Evolutionary conservation across 2,888 invertebrate genomes (phyloP).

Genomic region (Drosophila acutilabella): DNA sequence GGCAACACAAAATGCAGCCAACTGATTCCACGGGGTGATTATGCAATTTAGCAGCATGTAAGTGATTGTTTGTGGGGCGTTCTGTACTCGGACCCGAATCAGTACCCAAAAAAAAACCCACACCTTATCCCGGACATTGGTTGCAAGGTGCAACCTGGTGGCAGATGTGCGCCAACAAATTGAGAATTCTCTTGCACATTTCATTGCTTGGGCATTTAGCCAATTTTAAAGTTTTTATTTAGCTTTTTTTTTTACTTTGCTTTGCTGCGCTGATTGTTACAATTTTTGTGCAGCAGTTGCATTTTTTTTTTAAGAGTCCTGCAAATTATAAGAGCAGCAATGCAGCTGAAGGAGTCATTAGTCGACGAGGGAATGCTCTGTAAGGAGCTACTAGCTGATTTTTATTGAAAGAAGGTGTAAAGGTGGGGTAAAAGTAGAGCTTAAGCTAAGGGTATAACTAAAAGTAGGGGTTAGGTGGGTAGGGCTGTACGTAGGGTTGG

Average conservation of each 20-base stretch:
- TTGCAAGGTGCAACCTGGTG: conserved; percentile 70
- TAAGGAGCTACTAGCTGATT: neutral
- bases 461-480: no score
- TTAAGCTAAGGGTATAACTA: no score
- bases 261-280: conserved; percentile 73
- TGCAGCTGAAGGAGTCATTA: neutral
- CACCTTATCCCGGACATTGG: conserved; percentile 18
- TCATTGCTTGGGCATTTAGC: conserved; percentile 56
- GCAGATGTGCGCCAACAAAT: conserved; percentile 72
- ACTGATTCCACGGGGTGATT: conserved; percentile 74
- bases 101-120: conserved; percentile 3
- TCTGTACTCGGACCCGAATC: conserved; percentile 45
- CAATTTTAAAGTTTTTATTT: conserved; percentile 48
- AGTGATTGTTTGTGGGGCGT: conserved; percentile 81
- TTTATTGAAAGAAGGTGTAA: no score
- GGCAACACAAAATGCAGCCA: conserved; percentile 24
- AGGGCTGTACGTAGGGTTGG: neutral
- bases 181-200: conserved; percentile 72
- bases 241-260: conserved; percentile 22
- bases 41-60: conserved; percentile 81
- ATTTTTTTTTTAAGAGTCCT: conserved; percentile 22
- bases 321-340: conserved; percentile 57
- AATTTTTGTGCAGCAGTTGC: conserved; percentile 74
- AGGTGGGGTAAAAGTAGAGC: no score
- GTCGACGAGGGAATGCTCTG: conserved; percentile 26